Evolutionary conservation across 1,140 invertebrate genomes (phyloP).

Genomic region (Lordiphosa collinella): DNA sequence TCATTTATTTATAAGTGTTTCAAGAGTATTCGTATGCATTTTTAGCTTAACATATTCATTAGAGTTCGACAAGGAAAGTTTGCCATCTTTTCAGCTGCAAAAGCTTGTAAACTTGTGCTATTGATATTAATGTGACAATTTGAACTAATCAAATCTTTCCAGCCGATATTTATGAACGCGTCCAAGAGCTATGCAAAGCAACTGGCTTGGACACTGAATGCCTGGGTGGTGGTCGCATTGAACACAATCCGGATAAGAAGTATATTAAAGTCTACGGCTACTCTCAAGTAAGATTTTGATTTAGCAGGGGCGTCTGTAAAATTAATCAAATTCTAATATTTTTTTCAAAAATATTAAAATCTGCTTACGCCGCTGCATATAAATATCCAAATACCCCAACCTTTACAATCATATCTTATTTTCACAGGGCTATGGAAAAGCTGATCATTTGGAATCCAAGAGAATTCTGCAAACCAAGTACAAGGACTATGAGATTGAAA

Average conservation of each 20-base stretch:
- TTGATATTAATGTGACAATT: too few relatives aligned
- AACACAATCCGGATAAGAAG: slow-evolving; percentile 84
- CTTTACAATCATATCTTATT: not conserved
- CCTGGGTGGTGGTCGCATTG: slow-evolving; percentile 88
- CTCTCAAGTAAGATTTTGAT: slow-evolving; percentile 82
- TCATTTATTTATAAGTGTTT: too few relatives aligned
- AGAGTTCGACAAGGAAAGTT: too few relatives aligned
- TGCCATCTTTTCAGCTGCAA: too few relatives aligned
- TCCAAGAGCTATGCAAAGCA: slow-evolving; percentile 57
- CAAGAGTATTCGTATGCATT: too few relatives aligned
- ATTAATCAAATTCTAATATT: too few relatives aligned
- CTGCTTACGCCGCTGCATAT: too few relatives aligned
- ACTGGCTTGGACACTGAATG: slow-evolving; percentile 84
- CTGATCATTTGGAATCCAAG: slow-evolving; percentile 65
- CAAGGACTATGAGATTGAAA: slow-evolving; percentile 69
- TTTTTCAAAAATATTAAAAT: too few relatives aligned
- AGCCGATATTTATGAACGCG: slow-evolving; percentile 85
- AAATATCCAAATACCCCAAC: too few relatives aligned
- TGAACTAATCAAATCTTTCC: not conserved
- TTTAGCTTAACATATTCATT: too few relatives aligned
- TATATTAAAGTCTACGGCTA: slow-evolving; percentile 88
- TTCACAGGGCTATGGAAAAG: slow-evolving; percentile 72
- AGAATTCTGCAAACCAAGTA: slow-evolving; percentile 61
- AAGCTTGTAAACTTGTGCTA: too few relatives aligned
- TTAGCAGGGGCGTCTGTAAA: too few relatives aligned